Percentiles rank a stretch among this genome's conserved stretches.
These are phyloP conservation scores for Alsophila aescularia DNA, from an alignment of 2,888 invertebrate genomes.

Conservation along the genomic window DNA sequence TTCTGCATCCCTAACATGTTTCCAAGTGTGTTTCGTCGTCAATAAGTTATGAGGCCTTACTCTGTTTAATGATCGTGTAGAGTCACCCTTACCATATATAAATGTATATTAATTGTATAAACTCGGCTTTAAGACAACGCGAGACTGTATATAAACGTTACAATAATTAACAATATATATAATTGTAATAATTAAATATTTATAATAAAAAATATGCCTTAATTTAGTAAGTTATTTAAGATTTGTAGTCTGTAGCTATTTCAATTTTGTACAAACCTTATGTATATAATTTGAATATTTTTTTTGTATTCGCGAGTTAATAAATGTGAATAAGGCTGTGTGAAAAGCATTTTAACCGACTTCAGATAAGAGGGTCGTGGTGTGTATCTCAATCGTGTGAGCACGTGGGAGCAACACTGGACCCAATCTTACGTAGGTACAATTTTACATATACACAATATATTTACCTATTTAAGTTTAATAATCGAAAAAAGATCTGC, in stretches of 20 bases:
- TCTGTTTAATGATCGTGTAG: conserved; percentile 41
- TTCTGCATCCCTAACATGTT: conserved; percentile 25
- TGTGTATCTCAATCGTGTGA: conserved; percentile 49
- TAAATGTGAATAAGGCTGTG: conserved; percentile 73
- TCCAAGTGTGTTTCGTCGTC: conserved; percentile 31
- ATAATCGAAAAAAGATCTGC: conserved; percentile 72
- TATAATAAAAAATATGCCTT: conserved; percentile 79
- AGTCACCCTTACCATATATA: conserved; percentile 55
- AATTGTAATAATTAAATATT: conserved; percentile 77
- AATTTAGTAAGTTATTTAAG: conserved; percentile 59
- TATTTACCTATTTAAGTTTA: conserved; percentile 50
- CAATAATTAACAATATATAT: conserved; percentile 68
- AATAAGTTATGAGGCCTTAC: conserved; percentile 44
- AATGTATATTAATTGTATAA: conserved; percentile 64
- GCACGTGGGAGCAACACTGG: conserved; percentile 48
- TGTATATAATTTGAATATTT: conserved; percentile 47
- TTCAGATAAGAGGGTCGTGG: conserved; percentile 37
- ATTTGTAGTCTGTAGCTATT: conserved; percentile 50
- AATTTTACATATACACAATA: conserved; percentile 21
- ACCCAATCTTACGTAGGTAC: conserved; percentile 19
- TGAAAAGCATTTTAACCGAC: conserved; percentile 72
- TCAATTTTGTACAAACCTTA: conserved; percentile 64
- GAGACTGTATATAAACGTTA: conserved; percentile 78
- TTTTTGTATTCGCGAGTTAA: conserved; percentile 41
- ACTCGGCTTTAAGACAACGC: conserved; percentile 76